Percentiles rank a stretch among this genome's conserved stretches.
Evolutionary conservation across 2,797 vertebrate genomes (phyloP).

Genomic region (Squalus acanthias): DNA sequence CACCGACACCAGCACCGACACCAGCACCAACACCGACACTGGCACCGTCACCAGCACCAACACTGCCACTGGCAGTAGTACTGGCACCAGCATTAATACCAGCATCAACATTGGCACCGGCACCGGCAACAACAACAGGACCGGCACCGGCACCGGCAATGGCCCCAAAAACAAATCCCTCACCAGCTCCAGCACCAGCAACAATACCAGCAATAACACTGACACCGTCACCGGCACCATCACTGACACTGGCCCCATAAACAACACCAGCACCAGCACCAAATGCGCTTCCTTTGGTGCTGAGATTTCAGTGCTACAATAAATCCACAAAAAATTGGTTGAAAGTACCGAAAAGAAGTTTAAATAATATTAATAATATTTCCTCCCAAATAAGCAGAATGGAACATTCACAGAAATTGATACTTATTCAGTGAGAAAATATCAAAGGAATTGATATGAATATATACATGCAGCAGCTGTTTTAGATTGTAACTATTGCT

Average conservation of each 20-base stretch:
- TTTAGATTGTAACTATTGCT: background rate
- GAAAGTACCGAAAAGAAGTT: background rate
- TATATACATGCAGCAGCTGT: background rate
- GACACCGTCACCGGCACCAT: background rate
- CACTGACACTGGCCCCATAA: background rate
- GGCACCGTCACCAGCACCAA: too few relatives aligned
- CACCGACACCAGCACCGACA: too few relatives aligned
- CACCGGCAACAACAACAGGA: too few relatives aligned
- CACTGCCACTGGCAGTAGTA: too few relatives aligned
- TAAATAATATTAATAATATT: background rate
- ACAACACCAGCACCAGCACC: background rate
- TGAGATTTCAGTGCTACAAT: background rate
- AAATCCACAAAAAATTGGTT: background rate
- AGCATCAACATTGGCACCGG: too few relatives aligned
- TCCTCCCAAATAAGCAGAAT: background rate
- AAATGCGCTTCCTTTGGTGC: background rate
- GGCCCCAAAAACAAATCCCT: background rate
- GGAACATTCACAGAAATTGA: background rate
- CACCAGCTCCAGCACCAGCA: background rate
- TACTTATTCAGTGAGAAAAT: background rate
- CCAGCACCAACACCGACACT: too few relatives aligned
- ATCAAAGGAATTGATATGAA: background rate
- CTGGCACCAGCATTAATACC: too few relatives aligned
- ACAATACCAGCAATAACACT: background rate
- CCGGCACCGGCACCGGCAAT: too few relatives aligned